A percentile compares a stretch with the other conserved stretches of the same genome.
Evolutionary conservation across 2,888 invertebrate species (phyloP).

Genomic region (Drosophila anomalata): DNA sequence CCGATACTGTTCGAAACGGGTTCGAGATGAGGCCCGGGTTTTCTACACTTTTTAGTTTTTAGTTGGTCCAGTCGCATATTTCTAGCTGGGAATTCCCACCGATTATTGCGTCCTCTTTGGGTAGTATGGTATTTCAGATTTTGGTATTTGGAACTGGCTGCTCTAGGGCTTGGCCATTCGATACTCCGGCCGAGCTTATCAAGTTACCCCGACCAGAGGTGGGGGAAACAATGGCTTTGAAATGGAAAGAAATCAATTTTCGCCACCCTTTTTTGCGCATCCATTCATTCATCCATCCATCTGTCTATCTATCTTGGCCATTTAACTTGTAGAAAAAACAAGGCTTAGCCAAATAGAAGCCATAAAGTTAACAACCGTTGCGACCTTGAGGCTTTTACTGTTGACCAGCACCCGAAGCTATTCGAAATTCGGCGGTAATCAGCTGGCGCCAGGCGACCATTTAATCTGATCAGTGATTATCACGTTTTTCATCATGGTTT

Average conservation of each 20-base stretch:
- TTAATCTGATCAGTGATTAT: slow-evolving; percentile 80
- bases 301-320: slow-evolving; percentile 26
- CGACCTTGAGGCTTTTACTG: slow-evolving; percentile 70
- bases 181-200: slow-evolving; percentile 43
- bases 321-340: slow-evolving; percentile 38
- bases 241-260: slow-evolving; percentile 60
- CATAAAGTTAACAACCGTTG: slow-evolving; percentile 73
- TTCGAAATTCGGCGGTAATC: slow-evolving; percentile 67
- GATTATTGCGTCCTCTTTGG: slow-evolving; percentile 57
- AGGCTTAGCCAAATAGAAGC: slow-evolving; percentile 58
- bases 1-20: slow-evolving; percentile 61
- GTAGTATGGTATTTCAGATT: slow-evolving; percentile 24
- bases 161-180: slow-evolving; percentile 33
- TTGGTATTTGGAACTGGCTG: slow-evolving; percentile 21
- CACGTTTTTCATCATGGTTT: slow-evolving; percentile 80
- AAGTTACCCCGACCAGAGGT: slow-evolving; percentile 47
- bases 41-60: slow-evolving; percentile 58
- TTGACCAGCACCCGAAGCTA: slow-evolving; percentile 71
- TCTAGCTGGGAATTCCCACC: slow-evolving; percentile 76
- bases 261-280: slow-evolving; percentile 45
- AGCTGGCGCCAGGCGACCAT: slow-evolving; percentile 75
- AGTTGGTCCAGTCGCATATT: slow-evolving; percentile 52
- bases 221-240: slow-evolving; percentile 44
- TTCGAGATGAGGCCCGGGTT: slow-evolving; percentile 54
- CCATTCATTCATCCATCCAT: slow-evolving; percentile 35